phyloP scores from a whole-genome alignment of 2,797 vertebrate genomes.

The Peromyscus aztecus region DNA sequence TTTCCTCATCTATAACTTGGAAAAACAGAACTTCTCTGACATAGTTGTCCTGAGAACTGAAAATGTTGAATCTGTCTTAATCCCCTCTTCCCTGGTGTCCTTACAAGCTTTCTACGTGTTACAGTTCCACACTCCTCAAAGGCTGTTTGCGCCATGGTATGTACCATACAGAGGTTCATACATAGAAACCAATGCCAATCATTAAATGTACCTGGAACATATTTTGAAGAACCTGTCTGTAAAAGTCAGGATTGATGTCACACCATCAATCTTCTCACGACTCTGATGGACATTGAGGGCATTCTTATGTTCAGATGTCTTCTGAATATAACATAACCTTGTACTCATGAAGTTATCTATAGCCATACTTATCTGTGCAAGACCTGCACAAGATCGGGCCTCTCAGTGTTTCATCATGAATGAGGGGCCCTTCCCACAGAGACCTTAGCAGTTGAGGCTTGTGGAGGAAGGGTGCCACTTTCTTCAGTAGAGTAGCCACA shows the following conservation, averaged over 20 bases:
- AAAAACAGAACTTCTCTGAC: background rate
- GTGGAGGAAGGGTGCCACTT: background rate
- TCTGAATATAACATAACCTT: background rate
- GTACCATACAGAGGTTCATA: background rate
- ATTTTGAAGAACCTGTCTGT: background rate
- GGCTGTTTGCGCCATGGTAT: background rate
- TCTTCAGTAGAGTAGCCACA: background rate
- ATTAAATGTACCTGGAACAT: slow-evolving; percentile 19
- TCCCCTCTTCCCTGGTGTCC: background rate
- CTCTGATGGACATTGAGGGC: background rate
- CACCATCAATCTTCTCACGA: background rate
- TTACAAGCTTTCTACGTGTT: slow-evolving; percentile 15
- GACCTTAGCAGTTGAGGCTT: background rate
- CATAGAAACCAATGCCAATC: background rate
- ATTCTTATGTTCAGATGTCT: background rate
- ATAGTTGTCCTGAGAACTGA: background rate
- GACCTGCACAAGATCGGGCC: background rate
- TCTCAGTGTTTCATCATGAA: background rate
- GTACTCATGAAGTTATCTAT: background rate
- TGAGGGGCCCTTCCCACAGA: background rate
- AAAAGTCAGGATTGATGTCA: slow-evolving; percentile 10
- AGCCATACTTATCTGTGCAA: background rate
- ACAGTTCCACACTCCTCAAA: background rate
- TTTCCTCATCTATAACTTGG: background rate
- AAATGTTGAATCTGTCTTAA: background rate